These are phyloP conservation scores for Diogma glabrata DNA, from an alignment of 2,888 invertebrate genomes.

Conservation along the genomic window DNA sequence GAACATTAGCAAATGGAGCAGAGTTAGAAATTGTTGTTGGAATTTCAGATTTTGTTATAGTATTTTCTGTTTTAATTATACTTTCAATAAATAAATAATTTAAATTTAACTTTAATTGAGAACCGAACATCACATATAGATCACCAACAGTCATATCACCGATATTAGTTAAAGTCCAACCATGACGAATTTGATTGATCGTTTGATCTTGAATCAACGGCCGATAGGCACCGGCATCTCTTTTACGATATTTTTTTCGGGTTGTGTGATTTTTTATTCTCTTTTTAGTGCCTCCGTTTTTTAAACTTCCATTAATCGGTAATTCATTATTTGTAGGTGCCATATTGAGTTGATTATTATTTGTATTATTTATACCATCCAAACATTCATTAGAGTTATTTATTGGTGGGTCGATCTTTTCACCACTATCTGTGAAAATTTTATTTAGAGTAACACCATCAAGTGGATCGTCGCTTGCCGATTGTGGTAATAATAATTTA, in stretches of 20 bases:
- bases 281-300: slow-evolving; percentile 11
- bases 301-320: slow-evolving; percentile 4
- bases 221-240: slow-evolving; percentile 13
- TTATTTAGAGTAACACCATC: neutral
- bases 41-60: neutral
- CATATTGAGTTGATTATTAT: slow-evolving; percentile 4
- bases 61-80: slow-evolving; percentile 26
- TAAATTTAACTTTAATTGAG: slow-evolving; percentile 58
- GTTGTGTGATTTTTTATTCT: slow-evolving; percentile 11
- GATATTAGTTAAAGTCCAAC: slow-evolving; percentile 69
- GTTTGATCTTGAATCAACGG: slow-evolving; percentile 33
- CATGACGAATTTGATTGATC: slow-evolving; percentile 38
- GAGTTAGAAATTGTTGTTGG: neutral
- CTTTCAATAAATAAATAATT: slow-evolving; percentile 65
- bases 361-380: neutral
- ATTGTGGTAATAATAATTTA: too few species aligned
- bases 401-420: slow-evolving; percentile 9
- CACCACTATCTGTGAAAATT: slow-evolving; percentile 12
- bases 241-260: slow-evolving; percentile 6
- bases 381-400: slow-evolving; percentile 4
- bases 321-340: neutral
- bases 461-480: neutral
- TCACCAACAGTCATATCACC: slow-evolving; percentile 80
- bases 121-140: slow-evolving; percentile 70
- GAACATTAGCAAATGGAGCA: neutral